Conservation (phyloP, 2,888 invertebrate genomes). For the Hybos culiciformis region DNA sequence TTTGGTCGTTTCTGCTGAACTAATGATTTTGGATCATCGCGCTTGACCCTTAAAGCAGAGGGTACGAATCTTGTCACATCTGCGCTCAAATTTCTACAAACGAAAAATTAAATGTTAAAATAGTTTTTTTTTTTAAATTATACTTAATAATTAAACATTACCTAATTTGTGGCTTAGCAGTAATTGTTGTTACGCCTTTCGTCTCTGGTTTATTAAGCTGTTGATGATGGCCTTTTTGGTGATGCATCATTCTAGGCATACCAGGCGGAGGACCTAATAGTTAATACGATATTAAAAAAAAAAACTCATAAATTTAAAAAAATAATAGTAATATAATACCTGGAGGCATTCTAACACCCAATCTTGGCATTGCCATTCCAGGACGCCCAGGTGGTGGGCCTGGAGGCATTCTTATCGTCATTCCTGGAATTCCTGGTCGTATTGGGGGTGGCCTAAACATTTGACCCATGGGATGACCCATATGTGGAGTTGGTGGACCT, state of each 20-base stretch:
- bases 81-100: conserved; percentile 57
- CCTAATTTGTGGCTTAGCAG: conserved; percentile 93
- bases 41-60: conserved; percentile 78
- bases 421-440: conserved; percentile 38
- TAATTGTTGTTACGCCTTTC: conserved; percentile 68
- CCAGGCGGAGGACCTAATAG: conserved; percentile 55
- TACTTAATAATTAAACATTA: conserved; percentile 8
- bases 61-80: conserved; percentile 95
- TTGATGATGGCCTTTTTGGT: conserved; percentile 19
- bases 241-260: conserved; percentile 40
- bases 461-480: conserved; percentile 37
- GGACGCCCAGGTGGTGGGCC: conserved; percentile 43
- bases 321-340: no score
- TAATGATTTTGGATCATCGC: conserved; percentile 57
- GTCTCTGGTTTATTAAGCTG: conserved; percentile 46
- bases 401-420: conserved; percentile 39
- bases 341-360: conserved; percentile 46
- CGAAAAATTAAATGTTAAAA: conserved; percentile 3
- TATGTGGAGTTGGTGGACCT: conserved; percentile 36
- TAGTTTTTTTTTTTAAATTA: neutral
- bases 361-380: conserved; percentile 45
- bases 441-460: conserved; percentile 45
- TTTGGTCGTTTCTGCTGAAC: conserved; percentile 29
- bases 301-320: no score
- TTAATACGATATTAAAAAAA: no score